These are phyloP conservation scores for Amphimedon queenslandica DNA, from an alignment of 37 sponge, comb jelly and placozoan species.

Conservation along the genomic window DNA sequence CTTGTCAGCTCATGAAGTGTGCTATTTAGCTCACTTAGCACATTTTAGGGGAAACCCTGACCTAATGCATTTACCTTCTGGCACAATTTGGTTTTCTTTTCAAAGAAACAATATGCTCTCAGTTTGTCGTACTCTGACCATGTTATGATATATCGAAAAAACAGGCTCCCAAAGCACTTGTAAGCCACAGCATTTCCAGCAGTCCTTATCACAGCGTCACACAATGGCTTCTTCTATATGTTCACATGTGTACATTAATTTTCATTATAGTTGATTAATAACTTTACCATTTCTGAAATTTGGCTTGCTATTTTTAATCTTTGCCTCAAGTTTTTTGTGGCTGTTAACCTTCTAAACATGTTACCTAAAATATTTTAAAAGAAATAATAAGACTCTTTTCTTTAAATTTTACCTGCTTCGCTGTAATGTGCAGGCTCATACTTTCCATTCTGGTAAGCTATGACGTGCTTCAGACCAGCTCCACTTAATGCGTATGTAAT, in stretches of 20 bases:
- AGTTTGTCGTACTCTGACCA: conserved; percentile 37
- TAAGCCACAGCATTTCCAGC: conserved; percentile 8
- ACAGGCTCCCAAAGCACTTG: conserved; percentile 34
- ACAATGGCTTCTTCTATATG: conserved; percentile 30
- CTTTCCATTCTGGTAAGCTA: neutral
- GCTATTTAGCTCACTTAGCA: too few relatives aligned
- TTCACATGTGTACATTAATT: too few relatives aligned
- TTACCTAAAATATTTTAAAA: conserved; percentile 5
- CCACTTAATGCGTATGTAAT: conserved; percentile 8
- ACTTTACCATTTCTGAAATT: conserved; percentile 25
- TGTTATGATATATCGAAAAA: conserved; percentile 11
- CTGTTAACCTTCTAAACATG: conserved; percentile 29
- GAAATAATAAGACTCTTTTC: neutral
- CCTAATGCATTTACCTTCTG: neutral
- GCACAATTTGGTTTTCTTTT: conserved; percentile 20
- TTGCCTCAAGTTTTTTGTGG: conserved; percentile 6
- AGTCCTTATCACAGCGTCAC: neutral
- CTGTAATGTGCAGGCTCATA: neutral
- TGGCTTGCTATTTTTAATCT: conserved; percentile 31
- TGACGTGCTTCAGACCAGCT: conserved; percentile 18
- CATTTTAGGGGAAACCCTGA: too few relatives aligned
- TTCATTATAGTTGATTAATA: too few relatives aligned
- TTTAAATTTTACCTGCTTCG: neutral
- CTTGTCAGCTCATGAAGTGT: too few relatives aligned
- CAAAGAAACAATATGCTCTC: conserved; percentile 29